These are phyloP conservation scores for Atta cephalotes DNA, from an alignment of 1,140 invertebrate species.

Conservation along the genomic window DNA sequence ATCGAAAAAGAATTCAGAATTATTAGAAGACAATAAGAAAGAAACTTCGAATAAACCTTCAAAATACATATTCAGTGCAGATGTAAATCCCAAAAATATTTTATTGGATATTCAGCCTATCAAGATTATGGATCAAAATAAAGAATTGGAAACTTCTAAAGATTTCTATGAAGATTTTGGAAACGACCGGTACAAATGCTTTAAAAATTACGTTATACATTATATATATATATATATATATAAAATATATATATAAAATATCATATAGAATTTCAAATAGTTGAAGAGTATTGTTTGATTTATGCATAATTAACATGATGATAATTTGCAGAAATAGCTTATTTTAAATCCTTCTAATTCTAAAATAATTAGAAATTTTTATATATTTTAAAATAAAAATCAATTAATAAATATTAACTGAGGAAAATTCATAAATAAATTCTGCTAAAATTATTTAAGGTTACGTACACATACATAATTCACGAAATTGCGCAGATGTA, in stretches of 20 bases:
- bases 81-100: constrained; percentile 53
- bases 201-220: background rate
- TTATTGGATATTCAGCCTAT: constrained; percentile 55
- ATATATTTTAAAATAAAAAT: background rate
- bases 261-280: no score
- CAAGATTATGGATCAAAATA: background rate
- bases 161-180: constrained; percentile 43
- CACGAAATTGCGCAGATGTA: background rate
- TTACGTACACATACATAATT: background rate
- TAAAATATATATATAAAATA: background rate
- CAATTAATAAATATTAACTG: background rate
- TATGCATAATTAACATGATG: background rate
- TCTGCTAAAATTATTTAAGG: background rate
- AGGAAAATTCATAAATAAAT: background rate
- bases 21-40: background rate
- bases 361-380: background rate
- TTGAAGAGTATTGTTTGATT: background rate
- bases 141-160: background rate
- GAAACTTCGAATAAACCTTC: constrained; percentile 34
- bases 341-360: background rate
- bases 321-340: background rate
- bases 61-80: constrained; percentile 17
- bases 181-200: constrained; percentile 34
- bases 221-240: background rate
- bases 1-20: background rate